Base-by-base conservation (phyloP, 2,888 invertebrate species). In the Eilema griseolum region DNA sequence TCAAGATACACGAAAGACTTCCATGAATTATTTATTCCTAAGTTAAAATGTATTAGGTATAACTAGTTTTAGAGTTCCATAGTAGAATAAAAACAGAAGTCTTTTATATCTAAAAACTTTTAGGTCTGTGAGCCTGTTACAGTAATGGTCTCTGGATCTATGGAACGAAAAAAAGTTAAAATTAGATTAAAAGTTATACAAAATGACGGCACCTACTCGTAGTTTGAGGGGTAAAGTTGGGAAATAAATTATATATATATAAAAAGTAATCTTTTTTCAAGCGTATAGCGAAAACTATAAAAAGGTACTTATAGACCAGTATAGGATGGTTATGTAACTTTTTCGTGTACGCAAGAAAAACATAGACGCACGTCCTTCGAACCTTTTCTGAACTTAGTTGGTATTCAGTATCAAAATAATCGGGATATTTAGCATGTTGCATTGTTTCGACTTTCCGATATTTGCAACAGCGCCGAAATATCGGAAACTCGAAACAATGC, bases 81-180 rank as follows among this genome's bases (percentile, higher is more conserved):
- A n/a, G 52, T 52, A 5, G 52, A 52, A 52, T 52, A 52, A 52
- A 46, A n/a, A 52, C n/a, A 16, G n/a, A n/a, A 52, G n/a, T n/a
- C n/a, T 52, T 37, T 37, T 52, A 52, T 52, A 7, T n/a, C 8
- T 52, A n/a, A 52, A 46, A 52, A 52, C 52, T 52, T 52, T 52
- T n/a, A 52, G 52, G 52, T n/a, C n/a, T 52, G 52, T n/a, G n/a
- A 10, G 52, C 10, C 52, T 52, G 52, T 46, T 71, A 66, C 75
- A 82, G 78, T 76, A 72, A 66, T 61, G 66, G 61, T 24, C 33
- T 70, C 82, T 66, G 61, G 76, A 78, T 82, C 78, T 82, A 65
- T 56, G 64, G 63, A 57, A 75, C 70, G 72, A 69, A 76, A 73
- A n/a, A 68, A 66, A 62, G 73, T 52, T 23, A 70, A 72, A 71